A percentile compares a stretch with the other conserved stretches of the same genome.
Evolutionary conservation across 2,113 vertebrate genomes (phyloP).

Genomic region (Artemisiospiza belli): DNA sequence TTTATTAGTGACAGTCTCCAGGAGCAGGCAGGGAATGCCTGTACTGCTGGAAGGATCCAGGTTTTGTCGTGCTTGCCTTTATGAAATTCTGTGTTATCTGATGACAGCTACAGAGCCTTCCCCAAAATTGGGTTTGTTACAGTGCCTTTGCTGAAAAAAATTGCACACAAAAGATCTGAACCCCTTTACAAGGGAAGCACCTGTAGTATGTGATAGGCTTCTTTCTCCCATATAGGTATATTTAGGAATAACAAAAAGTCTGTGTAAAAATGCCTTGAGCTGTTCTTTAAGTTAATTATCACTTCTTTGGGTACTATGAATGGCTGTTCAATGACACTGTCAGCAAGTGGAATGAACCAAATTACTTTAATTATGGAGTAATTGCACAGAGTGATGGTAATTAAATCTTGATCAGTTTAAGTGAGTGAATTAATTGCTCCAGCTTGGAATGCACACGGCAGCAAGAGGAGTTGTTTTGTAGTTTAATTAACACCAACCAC

Average conservation of each 20-base stretch:
- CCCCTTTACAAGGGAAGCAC: background rate
- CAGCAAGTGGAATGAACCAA: slow-evolving; percentile 92
- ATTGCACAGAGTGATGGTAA: slow-evolving; percentile 95
- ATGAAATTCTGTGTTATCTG: rapidly evolving
- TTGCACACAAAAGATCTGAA: background rate
- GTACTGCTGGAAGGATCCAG: background rate
- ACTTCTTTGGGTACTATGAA: slow-evolving; percentile 81
- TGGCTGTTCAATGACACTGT: slow-evolving; percentile 87
- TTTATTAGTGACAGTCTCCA: background rate
- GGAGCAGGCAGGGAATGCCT: background rate
- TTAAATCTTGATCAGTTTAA: slow-evolving; percentile 99
- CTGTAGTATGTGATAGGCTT: background rate
- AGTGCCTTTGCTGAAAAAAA: background rate
- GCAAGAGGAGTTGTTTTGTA: slow-evolving; percentile 81
- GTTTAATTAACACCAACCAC: slow-evolving; percentile 82
- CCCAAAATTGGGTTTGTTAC: background rate
- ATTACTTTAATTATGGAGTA: slow-evolving; percentile 99
- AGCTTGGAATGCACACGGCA: slow-evolving; percentile 86
- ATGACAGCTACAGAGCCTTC: background rate
- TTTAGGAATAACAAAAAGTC: slow-evolving; percentile 70
- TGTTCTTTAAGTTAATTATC: slow-evolving; percentile 87
- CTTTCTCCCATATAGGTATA: slow-evolving; percentile 50
- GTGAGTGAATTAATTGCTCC: slow-evolving; percentile 96
- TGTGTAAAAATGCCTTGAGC: slow-evolving; percentile 75
- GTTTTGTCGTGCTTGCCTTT: background rate